Evolutionary conservation across 2,113 vertebrate species (phyloP).

Genomic region (Ammodytes dubius): DNA sequence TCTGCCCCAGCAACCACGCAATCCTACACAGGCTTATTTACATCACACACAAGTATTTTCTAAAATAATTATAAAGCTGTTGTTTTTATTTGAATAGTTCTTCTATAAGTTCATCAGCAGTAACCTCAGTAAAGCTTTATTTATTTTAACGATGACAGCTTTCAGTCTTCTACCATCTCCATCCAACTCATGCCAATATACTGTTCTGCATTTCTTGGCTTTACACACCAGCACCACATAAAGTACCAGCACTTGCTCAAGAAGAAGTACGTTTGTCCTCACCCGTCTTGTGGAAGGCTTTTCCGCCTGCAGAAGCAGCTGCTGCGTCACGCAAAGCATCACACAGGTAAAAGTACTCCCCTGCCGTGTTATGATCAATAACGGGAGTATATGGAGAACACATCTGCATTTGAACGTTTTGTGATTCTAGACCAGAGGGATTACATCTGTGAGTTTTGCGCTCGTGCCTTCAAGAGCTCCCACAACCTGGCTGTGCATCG

Average conservation of each 20-base stretch:
- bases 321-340: slow-evolving; percentile 96
- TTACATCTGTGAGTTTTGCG: slow-evolving; percentile 99
- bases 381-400: neutral
- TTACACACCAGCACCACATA: slow-evolving; percentile 91
- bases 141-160: neutral
- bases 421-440: slow-evolving; percentile 91
- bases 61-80: neutral
- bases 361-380: neutral
- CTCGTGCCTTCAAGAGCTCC: slow-evolving; percentile 98
- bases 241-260: slow-evolving; percentile 99
- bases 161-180: neutral
- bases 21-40: neutral
- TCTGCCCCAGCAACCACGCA: slow-evolving; percentile 61
- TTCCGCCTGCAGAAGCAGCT: slow-evolving; percentile 98
- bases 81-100: neutral
- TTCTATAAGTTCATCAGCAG: neutral
- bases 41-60: no score
- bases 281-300: slow-evolving; percentile 96
- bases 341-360: slow-evolving; percentile 89
- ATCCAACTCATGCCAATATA: neutral
- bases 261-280: slow-evolving; percentile 98
- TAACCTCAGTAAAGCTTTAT: no score
- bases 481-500: slow-evolving; percentile 98
- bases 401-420: slow-evolving; percentile 10
- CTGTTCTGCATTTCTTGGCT: slow-evolving; percentile 23